Conservation (phyloP, 2,113 vertebrate genomes). For the Regulus satrapa region DNA sequence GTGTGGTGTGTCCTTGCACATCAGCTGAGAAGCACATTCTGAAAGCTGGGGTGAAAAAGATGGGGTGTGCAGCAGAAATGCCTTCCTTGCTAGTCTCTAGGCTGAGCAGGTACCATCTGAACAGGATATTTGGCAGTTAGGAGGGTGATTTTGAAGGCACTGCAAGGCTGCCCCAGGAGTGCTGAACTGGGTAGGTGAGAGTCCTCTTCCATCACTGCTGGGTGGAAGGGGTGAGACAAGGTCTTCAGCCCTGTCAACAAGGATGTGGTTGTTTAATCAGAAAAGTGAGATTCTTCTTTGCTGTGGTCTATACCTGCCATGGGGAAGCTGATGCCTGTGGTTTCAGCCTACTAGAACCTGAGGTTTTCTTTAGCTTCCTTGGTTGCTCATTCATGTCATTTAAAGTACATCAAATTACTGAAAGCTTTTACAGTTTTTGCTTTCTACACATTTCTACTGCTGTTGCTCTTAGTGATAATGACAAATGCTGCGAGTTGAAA, state of each 20-base stretch:
- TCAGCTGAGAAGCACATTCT: background rate
- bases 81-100: background rate
- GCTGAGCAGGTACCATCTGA: background rate
- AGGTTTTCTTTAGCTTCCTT: constrained; percentile 17
- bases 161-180: background rate
- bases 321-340: background rate
- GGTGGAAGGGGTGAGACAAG: background rate
- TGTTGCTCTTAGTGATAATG: background rate
- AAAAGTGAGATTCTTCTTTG: background rate
- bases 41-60: background rate
- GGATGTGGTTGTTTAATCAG: background rate
- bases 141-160: background rate
- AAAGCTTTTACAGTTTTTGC: background rate
- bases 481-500: background rate
- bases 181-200: background rate
- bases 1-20: background rate
- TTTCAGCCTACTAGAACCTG: background rate
- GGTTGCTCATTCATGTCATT: background rate
- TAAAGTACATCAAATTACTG: background rate
- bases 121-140: background rate
- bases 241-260: background rate
- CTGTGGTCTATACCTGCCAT: background rate
- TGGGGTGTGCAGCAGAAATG: background rate
- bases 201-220: background rate
- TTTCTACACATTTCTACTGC: background rate